Base-by-base conservation (phyloP, 2,113 vertebrate species). In the Limanda limanda region DNA sequence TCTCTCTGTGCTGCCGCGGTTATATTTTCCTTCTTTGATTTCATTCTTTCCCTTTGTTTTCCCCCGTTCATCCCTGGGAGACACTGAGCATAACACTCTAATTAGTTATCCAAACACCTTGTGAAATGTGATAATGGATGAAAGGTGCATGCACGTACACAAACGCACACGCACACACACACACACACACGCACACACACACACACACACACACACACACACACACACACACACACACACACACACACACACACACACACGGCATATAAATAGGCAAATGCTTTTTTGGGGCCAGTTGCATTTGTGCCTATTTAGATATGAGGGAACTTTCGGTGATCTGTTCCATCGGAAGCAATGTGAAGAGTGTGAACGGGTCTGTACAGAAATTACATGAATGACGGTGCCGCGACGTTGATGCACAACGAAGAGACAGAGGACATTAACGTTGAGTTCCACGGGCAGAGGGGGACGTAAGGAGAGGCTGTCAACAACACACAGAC, bases 21-120 rank as follows among this genome's bases (percentile, higher is more conserved):
- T 68, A 74, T 5, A 9, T 85, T 72, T 89, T 66, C 61, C 47
- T 71, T 71, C 71, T 73, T 79, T 85, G 81, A 88, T 84, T 83
- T 86, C 55, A 74, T 56, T 77, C 72, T 85, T 85, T 80, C 31
- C 37, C 64, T 80, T 78, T 83, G 78, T 87, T 73, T 85, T 74
- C 18, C 51, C 59, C 47, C 63, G 21, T 84, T 81, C 77, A 47
- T 86, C 68, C 86, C 86, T 81, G 31, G 61, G 83, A 85, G 81
- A 87, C 85, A 83, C 57, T 58, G 74, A 86, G 88, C 91, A 86
- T 82, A 81, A 78, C 77, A 60, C 45, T 68, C 83, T 77, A 91
- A 92, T 91, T 92, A 92, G 88, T 91, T 88, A 91, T 67, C 74
- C 79, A 84, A 86, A 87, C 88, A 93, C 91, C 90, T 93, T 91